phyloP scores from a whole-genome alignment of 2,113 vertebrate species.

The Tupaia chinensis region DNA sequence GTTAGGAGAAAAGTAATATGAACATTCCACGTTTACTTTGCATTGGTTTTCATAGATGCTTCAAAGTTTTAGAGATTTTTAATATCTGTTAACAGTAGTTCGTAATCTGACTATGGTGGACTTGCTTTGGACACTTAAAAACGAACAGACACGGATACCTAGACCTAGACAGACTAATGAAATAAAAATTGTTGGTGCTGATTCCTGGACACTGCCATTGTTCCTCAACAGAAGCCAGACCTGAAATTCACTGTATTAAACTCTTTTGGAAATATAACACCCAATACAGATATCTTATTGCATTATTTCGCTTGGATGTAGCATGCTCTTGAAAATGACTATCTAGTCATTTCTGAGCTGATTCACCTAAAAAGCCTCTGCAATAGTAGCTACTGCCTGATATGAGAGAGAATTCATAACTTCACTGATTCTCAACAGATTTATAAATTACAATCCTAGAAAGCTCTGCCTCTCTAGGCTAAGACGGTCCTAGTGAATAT shows the following conservation, averaged over 20 bases:
- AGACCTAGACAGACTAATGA: background rate
- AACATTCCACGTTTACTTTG: background rate
- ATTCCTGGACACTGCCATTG: background rate
- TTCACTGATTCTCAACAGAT: background rate
- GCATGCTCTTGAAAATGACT: background rate
- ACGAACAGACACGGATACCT: background rate
- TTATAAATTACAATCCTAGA: background rate
- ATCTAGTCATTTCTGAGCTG: background rate
- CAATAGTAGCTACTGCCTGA: background rate
- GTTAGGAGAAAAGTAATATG: background rate
- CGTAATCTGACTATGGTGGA: slow-evolving; percentile 19
- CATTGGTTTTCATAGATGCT: background rate
- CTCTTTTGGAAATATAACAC: background rate
- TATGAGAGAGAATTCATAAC: background rate
- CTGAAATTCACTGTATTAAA: background rate
- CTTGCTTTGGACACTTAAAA: background rate
- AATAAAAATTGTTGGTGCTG: background rate
- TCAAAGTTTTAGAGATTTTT: slow-evolving; percentile 8
- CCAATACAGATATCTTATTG: background rate
- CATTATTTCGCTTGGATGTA: background rate
- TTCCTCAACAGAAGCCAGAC: background rate
- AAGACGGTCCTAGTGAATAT: background rate
- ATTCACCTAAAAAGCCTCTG: background rate
- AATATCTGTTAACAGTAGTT: background rate
- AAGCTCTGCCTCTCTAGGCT: slow-evolving; percentile 20